phyloP scores from a whole-genome alignment of 92 coral and sea anemone genomes.

The Montipora capitata region DNA sequence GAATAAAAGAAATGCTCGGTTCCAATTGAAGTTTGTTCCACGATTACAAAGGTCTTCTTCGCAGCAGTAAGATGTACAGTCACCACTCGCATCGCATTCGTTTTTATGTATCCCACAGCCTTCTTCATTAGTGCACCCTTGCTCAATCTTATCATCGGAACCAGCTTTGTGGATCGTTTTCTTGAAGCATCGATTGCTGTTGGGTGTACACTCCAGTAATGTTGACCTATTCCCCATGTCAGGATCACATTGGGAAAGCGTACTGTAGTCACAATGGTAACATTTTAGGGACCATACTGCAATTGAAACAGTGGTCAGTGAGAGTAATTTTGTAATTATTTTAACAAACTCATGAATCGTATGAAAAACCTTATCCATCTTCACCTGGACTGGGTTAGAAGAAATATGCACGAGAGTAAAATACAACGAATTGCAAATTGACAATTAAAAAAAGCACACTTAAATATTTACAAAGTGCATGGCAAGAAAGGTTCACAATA shows the following conservation, averaged over 20 bases:
- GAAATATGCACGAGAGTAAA: too few species aligned
- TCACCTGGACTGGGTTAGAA: too few species aligned
- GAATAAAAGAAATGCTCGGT: not conserved
- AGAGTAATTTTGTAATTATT: too few species aligned
- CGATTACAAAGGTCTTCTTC: conserved; percentile 27
- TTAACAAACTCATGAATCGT: too few species aligned
- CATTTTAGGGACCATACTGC: conserved; percentile 39
- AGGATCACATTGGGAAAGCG: conserved; percentile 21
- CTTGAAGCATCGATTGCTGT: conserved; percentile 19
- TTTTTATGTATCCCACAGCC: conserved; percentile 14
- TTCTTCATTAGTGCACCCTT: conserved; percentile 53
- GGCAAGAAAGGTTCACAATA: too few species aligned
- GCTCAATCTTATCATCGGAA: conserved; percentile 22
- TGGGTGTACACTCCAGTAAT: conserved; percentile 22
- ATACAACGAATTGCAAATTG: too few species aligned
- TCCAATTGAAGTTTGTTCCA: not conserved
- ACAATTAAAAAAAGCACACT: too few species aligned
- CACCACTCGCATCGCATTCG: not conserved
- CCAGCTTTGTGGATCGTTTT: not conserved
- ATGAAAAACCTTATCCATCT: too few species aligned
- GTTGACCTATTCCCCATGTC: not conserved
- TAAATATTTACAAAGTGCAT: too few species aligned
- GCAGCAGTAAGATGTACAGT: conserved; percentile 33
- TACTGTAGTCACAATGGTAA: conserved; percentile 16
- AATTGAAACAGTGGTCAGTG: not conserved